These are phyloP conservation scores for Yponomeuta plumbellus DNA, from an alignment of 2,888 invertebrate genomes.

Conservation along the genomic window DNA sequence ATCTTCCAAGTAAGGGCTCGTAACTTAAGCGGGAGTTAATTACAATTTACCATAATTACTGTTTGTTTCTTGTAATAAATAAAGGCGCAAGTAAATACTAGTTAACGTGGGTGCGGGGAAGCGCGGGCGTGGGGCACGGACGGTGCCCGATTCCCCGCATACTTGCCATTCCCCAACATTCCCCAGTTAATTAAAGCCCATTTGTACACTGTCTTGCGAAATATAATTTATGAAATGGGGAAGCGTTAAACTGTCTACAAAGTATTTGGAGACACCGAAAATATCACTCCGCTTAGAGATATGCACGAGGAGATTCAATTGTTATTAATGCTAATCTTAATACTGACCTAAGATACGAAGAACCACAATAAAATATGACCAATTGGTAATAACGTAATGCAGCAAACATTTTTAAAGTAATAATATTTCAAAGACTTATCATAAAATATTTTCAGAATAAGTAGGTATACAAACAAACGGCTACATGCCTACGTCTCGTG, in stretches of 20 bases:
- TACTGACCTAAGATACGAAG: not conserved
- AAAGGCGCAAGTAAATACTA: constrained; percentile 31
- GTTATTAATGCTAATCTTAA: not conserved
- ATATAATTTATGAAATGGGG: constrained; percentile 66
- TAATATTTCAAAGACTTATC: too few species aligned
- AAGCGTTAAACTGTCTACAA: constrained; percentile 45
- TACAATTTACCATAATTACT: constrained; percentile 2
- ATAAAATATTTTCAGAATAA: not conserved
- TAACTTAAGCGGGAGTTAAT: not conserved
- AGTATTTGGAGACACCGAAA: constrained; percentile 42
- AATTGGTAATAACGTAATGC: not conserved
- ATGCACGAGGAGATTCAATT: not conserved
- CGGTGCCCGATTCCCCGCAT: constrained; percentile 54
- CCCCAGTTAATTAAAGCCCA: constrained; percentile 72
- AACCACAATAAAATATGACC: too few species aligned
- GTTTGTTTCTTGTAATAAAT: constrained; percentile 4
- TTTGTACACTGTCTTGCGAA: constrained; percentile 64
- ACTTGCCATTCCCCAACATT: constrained; percentile 67
- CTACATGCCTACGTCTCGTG: not conserved
- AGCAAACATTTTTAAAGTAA: too few species aligned
- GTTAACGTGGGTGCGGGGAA: constrained; percentile 45
- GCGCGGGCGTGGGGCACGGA: constrained; percentile 32
- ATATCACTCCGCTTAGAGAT: constrained; percentile 26
- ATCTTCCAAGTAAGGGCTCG: not conserved
- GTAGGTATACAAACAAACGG: not conserved